These are phyloP conservation scores for Deilephila porcellus DNA, from an alignment of 2,888 invertebrate genomes.

Conservation along the genomic window DNA sequence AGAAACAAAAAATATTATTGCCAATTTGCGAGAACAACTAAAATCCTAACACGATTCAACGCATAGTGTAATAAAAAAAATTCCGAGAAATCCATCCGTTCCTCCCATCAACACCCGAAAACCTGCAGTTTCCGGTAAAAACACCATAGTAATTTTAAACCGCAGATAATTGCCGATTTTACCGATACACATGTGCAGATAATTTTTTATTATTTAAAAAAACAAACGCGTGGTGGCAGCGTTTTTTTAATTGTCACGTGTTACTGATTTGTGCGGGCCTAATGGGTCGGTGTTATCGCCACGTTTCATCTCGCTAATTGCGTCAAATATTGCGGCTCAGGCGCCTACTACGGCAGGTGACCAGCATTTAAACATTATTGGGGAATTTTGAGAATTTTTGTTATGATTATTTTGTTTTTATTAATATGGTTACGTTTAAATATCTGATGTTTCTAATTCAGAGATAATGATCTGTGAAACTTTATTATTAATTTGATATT, in stretches of 20 bases:
- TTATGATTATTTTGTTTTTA: not conserved
- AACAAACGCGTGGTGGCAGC: slow-evolving; percentile 34
- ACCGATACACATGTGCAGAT: slow-evolving; percentile 73
- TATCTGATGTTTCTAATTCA: too few relatives aligned
- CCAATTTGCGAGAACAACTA: not conserved
- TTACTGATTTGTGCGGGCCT: slow-evolving; percentile 75
- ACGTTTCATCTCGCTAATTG: slow-evolving; percentile 71
- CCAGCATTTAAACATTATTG: slow-evolving; percentile 40
- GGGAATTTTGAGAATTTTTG: not conserved
- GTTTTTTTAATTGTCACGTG: slow-evolving; percentile 69
- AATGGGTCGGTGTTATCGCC: slow-evolving; percentile 70
- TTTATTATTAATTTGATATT: not conserved
- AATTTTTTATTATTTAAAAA: slow-evolving; percentile 65
- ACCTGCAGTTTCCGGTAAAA: slow-evolving; percentile 78
- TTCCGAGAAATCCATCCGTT: slow-evolving; percentile 56
- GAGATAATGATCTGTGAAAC: not conserved
- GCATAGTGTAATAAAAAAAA: slow-evolving; percentile 30
- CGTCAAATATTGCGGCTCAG: slow-evolving; percentile 64
- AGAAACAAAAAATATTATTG: too few relatives aligned
- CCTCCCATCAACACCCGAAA: slow-evolving; percentile 67
- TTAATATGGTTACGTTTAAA: too few relatives aligned
- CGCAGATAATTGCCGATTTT: slow-evolving; percentile 68
- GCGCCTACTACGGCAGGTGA: slow-evolving; percentile 46
- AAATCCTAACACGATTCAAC: not conserved
- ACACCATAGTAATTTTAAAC: slow-evolving; percentile 76